Percentiles rank a stretch among this genome's conserved stretches.
phyloP scores from a whole-genome alignment of 2,113 vertebrate genomes.

The Pheucticus melanocephalus region DNA sequence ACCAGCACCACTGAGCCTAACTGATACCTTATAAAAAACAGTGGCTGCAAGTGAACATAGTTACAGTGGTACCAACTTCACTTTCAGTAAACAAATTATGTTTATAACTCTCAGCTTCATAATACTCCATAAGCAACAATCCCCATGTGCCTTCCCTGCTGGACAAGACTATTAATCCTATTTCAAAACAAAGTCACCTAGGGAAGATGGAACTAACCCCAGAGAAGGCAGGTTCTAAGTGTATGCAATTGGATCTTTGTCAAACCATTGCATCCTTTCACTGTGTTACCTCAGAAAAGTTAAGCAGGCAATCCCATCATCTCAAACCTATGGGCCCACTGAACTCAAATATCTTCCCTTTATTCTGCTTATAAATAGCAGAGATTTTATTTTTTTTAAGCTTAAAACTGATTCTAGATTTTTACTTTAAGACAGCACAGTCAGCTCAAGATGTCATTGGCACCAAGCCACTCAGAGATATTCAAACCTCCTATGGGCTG shows the following conservation, averaged over 20 bases:
- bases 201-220: neutral
- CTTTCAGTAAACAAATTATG: neutral
- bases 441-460: conserved; percentile 35
- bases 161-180: neutral
- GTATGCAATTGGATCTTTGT: neutral
- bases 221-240: neutral
- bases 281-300: neutral
- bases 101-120: neutral
- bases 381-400: neutral
- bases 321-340: neutral
- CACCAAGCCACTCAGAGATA: neutral
- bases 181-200: neutral
- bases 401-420: neutral
- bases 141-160: neutral
- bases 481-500: conserved; percentile 22
- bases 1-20: neutral
- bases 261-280: neutral
- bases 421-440: neutral
- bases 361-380: neutral
- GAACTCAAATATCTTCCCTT: neutral
- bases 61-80: neutral
- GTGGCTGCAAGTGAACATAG: neutral
- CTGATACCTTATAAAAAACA: neutral
- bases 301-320: neutral
- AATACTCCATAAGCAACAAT: neutral